phyloP scores from a whole-genome alignment of 2,888 invertebrate species.

The Nemotelus nigrinus region DNA sequence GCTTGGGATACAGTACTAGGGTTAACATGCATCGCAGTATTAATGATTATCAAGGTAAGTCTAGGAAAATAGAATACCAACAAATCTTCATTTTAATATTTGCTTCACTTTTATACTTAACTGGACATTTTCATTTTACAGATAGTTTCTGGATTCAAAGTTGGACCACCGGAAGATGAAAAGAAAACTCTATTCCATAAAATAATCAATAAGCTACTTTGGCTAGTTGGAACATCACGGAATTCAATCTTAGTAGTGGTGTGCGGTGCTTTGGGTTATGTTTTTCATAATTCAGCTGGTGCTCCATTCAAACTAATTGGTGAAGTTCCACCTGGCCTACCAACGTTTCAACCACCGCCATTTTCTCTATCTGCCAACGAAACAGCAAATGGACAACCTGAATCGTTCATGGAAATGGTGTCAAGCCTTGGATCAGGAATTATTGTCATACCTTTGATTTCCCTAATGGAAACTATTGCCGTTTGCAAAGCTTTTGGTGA shows the following conservation, averaged over 20 bases:
- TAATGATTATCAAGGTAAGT: constrained; percentile 81
- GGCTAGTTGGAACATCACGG: constrained; percentile 82
- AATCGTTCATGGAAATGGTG: constrained; percentile 75
- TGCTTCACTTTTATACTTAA: too few relatives aligned
- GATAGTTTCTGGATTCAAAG: constrained; percentile 72
- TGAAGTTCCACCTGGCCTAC: constrained; percentile 79
- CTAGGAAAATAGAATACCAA: background rate
- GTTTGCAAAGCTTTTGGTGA: constrained; percentile 93
- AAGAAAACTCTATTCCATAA: constrained; percentile 69
- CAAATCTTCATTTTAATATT: background rate
- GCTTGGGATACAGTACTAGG: constrained; percentile 82
- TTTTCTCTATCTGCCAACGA: constrained; percentile 72
- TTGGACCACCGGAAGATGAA: constrained; percentile 70
- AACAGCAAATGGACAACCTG: constrained; percentile 65
- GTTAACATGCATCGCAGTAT: constrained; percentile 75
- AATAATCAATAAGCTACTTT: constrained; percentile 73
- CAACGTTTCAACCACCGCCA: constrained; percentile 73
- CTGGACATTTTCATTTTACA: constrained; percentile 59
- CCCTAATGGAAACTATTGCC: constrained; percentile 89
- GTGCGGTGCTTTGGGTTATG: constrained; percentile 76
- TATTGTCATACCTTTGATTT: constrained; percentile 86
- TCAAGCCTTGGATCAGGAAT: constrained; percentile 85
- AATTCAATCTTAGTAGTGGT: constrained; percentile 86
- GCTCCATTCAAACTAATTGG: constrained; percentile 78
- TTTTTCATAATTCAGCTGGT: constrained; percentile 67